Evolutionary conservation across 2,888 invertebrate genomes (phyloP).

Genomic region (Cremastinae sp.): DNA sequence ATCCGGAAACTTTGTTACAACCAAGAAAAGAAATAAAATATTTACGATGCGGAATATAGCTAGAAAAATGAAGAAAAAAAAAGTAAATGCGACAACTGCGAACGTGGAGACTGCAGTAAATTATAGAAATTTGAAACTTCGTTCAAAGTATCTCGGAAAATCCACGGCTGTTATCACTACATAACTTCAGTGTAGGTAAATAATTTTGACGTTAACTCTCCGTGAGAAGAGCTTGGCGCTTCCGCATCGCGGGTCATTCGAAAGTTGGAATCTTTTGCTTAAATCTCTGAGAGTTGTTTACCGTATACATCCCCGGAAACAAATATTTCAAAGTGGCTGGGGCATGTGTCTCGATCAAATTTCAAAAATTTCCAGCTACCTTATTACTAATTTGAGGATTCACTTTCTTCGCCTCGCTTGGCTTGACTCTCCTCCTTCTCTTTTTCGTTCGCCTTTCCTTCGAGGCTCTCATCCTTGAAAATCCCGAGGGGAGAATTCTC

Average conservation of each 20-base stretch:
- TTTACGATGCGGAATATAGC: too few relatives aligned
- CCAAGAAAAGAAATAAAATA: too few relatives aligned
- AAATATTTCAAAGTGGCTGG: slow-evolving; percentile 4
- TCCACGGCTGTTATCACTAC: neutral
- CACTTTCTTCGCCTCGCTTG: neutral
- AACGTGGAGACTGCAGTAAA: neutral
- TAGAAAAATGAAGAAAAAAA: too few relatives aligned
- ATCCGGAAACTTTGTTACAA: too few relatives aligned
- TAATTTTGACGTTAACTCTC: too few relatives aligned
- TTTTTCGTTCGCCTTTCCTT: neutral
- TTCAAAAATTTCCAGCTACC: slow-evolving; percentile 31
- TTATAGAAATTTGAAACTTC: neutral
- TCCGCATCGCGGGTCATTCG: too few relatives aligned
- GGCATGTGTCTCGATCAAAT: slow-evolving; percentile 15
- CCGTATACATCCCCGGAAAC: neutral
- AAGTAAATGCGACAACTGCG: too few relatives aligned
- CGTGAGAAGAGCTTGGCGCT: too few relatives aligned
- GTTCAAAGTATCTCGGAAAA: too few relatives aligned
- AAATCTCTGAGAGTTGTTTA: too few relatives aligned
- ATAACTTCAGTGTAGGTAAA: too few relatives aligned
- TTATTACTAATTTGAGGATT: slow-evolving; percentile 17
- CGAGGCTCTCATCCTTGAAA: slow-evolving; percentile 47
- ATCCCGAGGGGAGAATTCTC: slow-evolving; percentile 26
- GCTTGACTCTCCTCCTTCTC: slow-evolving; percentile 3
- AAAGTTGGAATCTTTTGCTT: too few relatives aligned